These are phyloP conservation scores for Xestoiulus laeticollis DNA, from an alignment of 2,888 invertebrate species.

Conservation along the genomic window DNA sequence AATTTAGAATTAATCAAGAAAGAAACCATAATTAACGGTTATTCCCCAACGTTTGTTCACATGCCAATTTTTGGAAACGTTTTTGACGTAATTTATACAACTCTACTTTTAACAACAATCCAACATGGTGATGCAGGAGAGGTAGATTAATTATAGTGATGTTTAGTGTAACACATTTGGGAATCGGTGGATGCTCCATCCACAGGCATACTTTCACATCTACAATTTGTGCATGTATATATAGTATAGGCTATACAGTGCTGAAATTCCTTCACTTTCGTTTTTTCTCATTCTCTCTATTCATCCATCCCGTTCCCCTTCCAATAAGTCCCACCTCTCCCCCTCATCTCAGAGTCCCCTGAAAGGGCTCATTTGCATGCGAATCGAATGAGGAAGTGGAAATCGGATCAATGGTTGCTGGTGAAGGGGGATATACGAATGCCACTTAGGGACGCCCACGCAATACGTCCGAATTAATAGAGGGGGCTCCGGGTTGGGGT, in stretches of 20 bases:
- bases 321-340: neutral
- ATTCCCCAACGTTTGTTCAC: too few relatives aligned
- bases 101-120: too few relatives aligned
- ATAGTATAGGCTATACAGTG: neutral
- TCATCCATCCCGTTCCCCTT: neutral
- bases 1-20: too few relatives aligned
- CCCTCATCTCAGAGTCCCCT: neutral
- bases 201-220: neutral
- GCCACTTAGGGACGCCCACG: neutral
- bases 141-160: too few relatives aligned
- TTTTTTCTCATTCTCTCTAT: neutral
- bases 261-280: constrained; percentile 6
- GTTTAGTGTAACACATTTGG: too few relatives aligned
- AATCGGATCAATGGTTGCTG: neutral
- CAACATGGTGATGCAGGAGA: too few relatives aligned
- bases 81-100: too few relatives aligned
- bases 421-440: neutral
- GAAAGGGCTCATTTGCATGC: constrained; percentile 19
- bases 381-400: constrained; percentile 19
- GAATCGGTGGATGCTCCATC: too few relatives aligned
- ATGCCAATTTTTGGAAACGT: too few relatives aligned
- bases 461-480: constrained; percentile 8
- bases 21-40: too few relatives aligned
- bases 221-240: neutral
- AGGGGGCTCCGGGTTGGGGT: neutral